phyloP scores from a whole-genome alignment of 2,113 vertebrate genomes.

The mouse (Mus musculus) region DNA sequence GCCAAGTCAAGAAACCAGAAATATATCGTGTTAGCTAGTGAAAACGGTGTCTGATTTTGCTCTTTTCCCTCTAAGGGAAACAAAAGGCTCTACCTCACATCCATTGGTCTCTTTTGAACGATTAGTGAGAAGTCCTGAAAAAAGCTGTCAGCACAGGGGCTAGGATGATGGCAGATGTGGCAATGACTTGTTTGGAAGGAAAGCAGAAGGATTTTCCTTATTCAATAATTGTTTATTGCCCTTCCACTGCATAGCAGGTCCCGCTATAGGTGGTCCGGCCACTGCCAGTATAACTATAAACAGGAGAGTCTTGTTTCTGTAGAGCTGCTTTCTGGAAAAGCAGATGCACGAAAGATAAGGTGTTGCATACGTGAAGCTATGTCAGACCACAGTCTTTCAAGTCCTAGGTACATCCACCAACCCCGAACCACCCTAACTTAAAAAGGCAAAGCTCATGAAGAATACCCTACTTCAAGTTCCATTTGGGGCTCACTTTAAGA shows the following conservation, averaged over 20 bases:
- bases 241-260: not conserved
- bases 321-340: not conserved
- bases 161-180: not conserved
- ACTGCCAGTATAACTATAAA: not conserved
- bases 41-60: slow-evolving; percentile 57
- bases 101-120: not conserved
- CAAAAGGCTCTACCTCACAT: not conserved
- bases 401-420: not conserved
- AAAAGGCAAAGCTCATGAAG: not conserved
- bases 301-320: not conserved
- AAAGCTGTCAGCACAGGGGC: not conserved
- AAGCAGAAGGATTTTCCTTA: not conserved
- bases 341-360: not conserved
- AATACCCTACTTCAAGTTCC: not conserved
- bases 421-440: not conserved
- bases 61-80: slow-evolving; percentile 29
- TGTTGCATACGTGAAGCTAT: not conserved
- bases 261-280: not conserved
- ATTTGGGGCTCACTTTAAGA: slow-evolving; percentile 22
- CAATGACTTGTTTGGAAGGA: not conserved
- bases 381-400: not conserved
- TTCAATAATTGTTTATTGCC: not conserved
- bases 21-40: slow-evolving; percentile 27
- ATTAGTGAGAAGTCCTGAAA: not conserved
- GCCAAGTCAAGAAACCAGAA: slow-evolving; percentile 67